Base-by-base conservation (phyloP, 2,113 vertebrate species). In the Brachyhypopomus occidentalis region DNA sequence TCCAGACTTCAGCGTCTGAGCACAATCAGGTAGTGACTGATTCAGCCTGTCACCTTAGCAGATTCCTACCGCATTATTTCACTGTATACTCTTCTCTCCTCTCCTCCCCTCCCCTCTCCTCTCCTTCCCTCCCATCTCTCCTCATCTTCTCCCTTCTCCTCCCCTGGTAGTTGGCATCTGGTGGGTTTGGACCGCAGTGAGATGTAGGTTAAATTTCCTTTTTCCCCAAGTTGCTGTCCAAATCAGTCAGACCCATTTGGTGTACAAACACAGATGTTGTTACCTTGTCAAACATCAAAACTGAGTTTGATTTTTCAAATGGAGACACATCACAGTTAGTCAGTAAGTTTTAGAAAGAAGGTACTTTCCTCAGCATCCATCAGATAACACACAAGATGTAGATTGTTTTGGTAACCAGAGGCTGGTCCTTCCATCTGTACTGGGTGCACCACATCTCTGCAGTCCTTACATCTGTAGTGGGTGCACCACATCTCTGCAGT, bases 1-100 rank as follows among this genome's bases (percentile, higher is more conserved):
- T 88, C 81, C 73, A 72, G 80, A 89, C 86, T 85, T 77, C 85
- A 90, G 30, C 30, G 84, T 85, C 84, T 60, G 71, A 84, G 78
- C 71, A 81, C 88, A 91, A 89, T 86, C 87, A 88, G 86, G 52
- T 23, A 30, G 83, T 89, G 90, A 90, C 88, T 86, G 89, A 92
- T 89, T 90, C 83, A 84, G 83, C 85, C 87, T 89, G 89, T 90
- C 89, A 88, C 67, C 34, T 77, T 62, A 85, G 73, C 83, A 89
- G 85, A 85, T 85, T 88, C 84, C 85, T 87, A 89, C 88, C 92
- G 88, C 86, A 91, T 90, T 81, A 77, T 73, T 72, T 76, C 55
- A 17, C 77, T 19, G 23, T 16, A 16, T 34, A 0, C 30, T 67
- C 30, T 7, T 9, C 64, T 11, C 14, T 17, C 14, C 55, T 17